Conservation (phyloP, 2,797 vertebrate species). For the Pterois miles region DNA sequence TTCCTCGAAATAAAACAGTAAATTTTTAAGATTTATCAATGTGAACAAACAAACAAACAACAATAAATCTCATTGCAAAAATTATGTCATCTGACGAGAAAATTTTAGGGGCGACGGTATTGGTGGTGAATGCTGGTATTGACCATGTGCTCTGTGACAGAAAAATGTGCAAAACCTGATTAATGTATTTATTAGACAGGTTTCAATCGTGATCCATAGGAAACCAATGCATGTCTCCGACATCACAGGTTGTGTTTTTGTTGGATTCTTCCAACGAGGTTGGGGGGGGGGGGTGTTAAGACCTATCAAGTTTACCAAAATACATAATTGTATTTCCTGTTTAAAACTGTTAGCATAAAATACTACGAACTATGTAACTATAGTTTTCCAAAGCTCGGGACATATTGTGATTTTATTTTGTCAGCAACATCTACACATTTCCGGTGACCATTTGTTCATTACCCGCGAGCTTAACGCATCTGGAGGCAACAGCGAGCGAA, state of each 20-base stretch:
- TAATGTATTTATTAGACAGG: not conserved
- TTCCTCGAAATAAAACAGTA: too few species aligned
- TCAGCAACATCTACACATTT: rapidly evolving
- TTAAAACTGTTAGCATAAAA: conserved; percentile 16
- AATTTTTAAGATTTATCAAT: too few species aligned
- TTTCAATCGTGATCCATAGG: not conserved
- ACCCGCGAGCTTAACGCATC: conserved; percentile 23
- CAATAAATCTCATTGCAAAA: not conserved
- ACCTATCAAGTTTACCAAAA: not conserved
- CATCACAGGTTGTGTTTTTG: conserved; percentile 58
- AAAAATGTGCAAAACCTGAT: not conserved
- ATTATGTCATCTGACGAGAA: not conserved
- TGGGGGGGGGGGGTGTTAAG: not conserved
- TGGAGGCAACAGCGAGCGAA: conserved; percentile 38
- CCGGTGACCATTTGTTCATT: not conserved
- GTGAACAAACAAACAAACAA: too few species aligned
- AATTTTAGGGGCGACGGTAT: not conserved
- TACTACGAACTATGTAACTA: rapidly evolving
- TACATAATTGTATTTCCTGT: rapidly evolving
- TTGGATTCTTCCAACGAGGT: conserved; percentile 44
- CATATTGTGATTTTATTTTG: conserved; percentile 46
- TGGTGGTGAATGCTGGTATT: not conserved
- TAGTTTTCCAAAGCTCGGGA: rapidly evolving
- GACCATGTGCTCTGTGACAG: not conserved
- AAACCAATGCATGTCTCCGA: conserved; percentile 10